phyloP scores from a whole-genome alignment of 2,888 invertebrate genomes.

The Stenurella melanura region DNA sequence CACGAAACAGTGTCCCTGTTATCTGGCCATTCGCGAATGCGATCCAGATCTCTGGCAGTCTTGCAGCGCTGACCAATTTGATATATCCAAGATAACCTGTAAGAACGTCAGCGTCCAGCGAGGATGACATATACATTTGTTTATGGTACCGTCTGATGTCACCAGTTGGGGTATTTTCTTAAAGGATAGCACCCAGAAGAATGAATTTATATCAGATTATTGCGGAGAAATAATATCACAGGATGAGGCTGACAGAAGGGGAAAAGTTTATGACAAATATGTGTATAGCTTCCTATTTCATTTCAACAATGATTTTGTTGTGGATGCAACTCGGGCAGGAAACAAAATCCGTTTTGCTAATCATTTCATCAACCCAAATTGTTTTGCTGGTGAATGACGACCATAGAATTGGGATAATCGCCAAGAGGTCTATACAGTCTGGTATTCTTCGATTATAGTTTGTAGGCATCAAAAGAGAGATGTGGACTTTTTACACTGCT shows the following conservation, averaged over 20 bases:
- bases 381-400: constrained; percentile 98
- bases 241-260: constrained; percentile 98
- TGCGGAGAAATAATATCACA: constrained; percentile 99
- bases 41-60: constrained; percentile 98
- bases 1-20: constrained; percentile 99
- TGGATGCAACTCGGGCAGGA: constrained; percentile 98
- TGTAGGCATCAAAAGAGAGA: constrained; percentile 98
- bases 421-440: constrained; percentile 95
- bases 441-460: constrained; percentile 99
- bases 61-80: constrained; percentile 94
- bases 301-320: constrained; percentile 98
- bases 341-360: constrained; percentile 99
- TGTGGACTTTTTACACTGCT: no score
- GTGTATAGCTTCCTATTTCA: constrained; percentile 99
- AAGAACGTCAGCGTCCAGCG: constrained; percentile 95
- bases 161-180: constrained; percentile 99
- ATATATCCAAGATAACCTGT: constrained; percentile 87
- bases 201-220: constrained; percentile 99
- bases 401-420: constrained; percentile 97
- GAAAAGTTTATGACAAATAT: constrained; percentile 99
- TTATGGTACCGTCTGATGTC: constrained; percentile 98
- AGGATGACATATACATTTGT: constrained; percentile 89
- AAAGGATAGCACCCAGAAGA: constrained; percentile 96
- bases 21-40: constrained; percentile 98
- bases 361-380: constrained; percentile 99